Base-by-base conservation (phyloP, 1,140 invertebrate species). In the Caenorhabditis briggsae region DNA sequence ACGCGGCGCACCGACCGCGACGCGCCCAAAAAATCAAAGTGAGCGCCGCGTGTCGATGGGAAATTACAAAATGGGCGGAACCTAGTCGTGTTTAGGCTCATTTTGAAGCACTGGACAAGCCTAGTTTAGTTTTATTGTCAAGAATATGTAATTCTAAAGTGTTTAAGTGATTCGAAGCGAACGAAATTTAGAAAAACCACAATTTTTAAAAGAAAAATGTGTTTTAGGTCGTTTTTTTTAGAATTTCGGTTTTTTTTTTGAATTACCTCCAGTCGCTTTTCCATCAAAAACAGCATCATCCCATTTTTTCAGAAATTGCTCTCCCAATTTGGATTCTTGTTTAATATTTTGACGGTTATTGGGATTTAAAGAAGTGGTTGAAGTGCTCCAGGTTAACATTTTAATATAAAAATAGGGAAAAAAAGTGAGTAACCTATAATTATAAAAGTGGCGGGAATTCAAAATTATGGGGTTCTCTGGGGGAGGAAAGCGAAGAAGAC, bases 221-320 rank as follows among this genome's bases (percentile, higher is more conserved):
- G 56, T 58, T 58, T 58, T 58, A 5, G 6, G 14, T 9, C 56
- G 20, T 58, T n/a, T 9, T 58, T 58, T 58, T n/a, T n/a, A n/a
- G n/a, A n/a, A n/a, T n/a, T n/a, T n/a, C n/a, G n/a, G n/a, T n/a
- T n/a, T n/a, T n/a, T n/a, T n/a, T n/a, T n/a, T n/a, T n/a, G n/a
- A n/a, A n/a, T 11, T 12, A 12, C 33, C 20, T 46, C 70, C 70
- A 23, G n/a, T 50, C 6, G 9, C 33, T n/a, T 78, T 25, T 9
- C 70, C 70, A 53, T 78, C 70, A 23, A 78, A 78, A 20, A 78
- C 70, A n/a, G 70, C 70, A 9, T 78, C 33, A 50, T 78, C 70
- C 70, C 70, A 78, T 6, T 46, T 2, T 12, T 50, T 41, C 70
- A 78, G 6, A 25, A 78, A 78, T 18, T 78, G n/a, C n/a, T 78